Conservation (phyloP, 2,797 vertebrate genomes). For the Ciconia nigra region DNA sequence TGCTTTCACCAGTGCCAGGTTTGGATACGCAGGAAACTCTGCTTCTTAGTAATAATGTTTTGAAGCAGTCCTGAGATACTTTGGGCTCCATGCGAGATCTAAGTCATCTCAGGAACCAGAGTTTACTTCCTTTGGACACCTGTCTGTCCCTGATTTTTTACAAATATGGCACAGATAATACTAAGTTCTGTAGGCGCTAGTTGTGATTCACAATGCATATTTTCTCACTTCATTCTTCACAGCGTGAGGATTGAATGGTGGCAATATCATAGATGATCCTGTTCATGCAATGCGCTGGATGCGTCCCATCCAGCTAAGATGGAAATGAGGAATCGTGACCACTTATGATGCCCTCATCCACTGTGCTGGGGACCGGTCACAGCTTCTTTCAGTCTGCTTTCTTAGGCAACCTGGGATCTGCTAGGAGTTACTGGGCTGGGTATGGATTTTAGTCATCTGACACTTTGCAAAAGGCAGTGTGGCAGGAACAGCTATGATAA, state of each 20-base stretch:
- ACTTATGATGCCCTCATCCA: background rate
- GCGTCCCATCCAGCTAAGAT: background rate
- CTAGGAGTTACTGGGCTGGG: background rate
- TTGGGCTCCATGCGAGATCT: background rate
- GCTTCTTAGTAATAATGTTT: background rate
- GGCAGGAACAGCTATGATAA: background rate
- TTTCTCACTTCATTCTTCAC: background rate
- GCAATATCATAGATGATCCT: background rate
- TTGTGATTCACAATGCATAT: background rate
- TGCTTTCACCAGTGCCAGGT: background rate
- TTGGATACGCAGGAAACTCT: background rate
- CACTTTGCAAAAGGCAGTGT: fast-evolving
- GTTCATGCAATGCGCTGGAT: background rate
- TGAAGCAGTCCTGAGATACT: background rate
- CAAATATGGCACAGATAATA: background rate
- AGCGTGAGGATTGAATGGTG: background rate
- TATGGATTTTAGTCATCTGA: background rate
- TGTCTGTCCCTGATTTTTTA: background rate
- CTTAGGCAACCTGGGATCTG: background rate
- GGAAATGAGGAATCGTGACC: background rate
- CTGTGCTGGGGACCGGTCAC: background rate
- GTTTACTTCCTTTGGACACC: background rate
- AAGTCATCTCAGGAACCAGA: background rate
- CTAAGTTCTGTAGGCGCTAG: background rate
- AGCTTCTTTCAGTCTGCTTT: background rate